Percentiles rank a stretch among this genome's conserved stretches.
Conservation (phyloP, 2,113 vertebrate species). For the Calyptomena viridis region DNA sequence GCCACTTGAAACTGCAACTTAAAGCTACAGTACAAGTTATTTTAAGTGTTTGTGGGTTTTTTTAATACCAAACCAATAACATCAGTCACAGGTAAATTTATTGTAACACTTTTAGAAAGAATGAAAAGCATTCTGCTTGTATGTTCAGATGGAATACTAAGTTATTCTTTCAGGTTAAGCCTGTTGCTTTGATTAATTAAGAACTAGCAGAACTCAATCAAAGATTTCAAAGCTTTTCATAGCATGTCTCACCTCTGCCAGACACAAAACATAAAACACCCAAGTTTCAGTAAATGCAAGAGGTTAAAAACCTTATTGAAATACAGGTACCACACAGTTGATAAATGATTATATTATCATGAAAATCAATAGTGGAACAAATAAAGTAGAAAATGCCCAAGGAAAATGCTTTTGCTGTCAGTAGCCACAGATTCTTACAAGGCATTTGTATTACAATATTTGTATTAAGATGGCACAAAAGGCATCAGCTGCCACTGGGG, state of each 20-base stretch:
- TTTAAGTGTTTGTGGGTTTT: neutral
- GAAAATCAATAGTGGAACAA: constrained; percentile 17
- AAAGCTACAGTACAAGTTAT: neutral
- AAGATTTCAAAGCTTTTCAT: constrained; percentile 12
- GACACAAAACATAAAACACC: neutral
- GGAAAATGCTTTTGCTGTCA: neutral
- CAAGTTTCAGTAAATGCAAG: neutral
- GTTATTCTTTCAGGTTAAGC: neutral
- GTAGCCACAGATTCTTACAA: neutral
- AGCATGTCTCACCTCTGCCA: neutral
- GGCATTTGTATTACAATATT: neutral
- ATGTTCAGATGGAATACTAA: neutral
- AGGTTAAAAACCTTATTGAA: neutral
- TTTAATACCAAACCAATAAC: neutral
- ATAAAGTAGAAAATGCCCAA: neutral
- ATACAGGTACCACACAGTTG: neutral
- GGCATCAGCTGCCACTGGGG: neutral
- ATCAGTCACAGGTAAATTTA: neutral
- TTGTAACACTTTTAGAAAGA: neutral
- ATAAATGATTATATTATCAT: neutral
- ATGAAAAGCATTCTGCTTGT: neutral
- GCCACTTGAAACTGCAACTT: neutral
- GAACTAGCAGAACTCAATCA: neutral
- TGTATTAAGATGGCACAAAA: neutral
- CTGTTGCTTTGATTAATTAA: neutral